Conservation (phyloP, 2,797 vertebrate species). For the Cyprinella venusta region DNA sequence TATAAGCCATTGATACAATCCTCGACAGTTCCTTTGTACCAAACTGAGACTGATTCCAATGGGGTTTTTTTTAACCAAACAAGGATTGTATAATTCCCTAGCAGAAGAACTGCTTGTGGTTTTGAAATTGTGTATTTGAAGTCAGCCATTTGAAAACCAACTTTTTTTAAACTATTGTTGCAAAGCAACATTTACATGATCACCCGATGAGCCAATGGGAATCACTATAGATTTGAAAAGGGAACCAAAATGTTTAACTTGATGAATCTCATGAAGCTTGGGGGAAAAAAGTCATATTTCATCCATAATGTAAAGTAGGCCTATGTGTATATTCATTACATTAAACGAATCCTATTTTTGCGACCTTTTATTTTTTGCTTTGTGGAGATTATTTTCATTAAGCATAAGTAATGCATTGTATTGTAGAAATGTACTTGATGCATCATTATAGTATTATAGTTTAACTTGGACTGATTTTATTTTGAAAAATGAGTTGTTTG, state of each 20-base stretch:
- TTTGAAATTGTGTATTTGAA: conserved; percentile 19
- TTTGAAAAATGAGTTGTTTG: background rate
- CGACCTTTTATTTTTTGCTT: background rate
- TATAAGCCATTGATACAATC: background rate
- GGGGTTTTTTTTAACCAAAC: conserved; percentile 49
- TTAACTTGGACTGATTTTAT: background rate
- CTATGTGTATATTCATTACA: background rate
- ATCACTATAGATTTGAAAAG: conserved; percentile 28
- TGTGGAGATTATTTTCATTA: background rate
- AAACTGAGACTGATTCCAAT: conserved; percentile 30
- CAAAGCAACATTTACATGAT: conserved; percentile 58
- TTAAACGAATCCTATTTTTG: conserved; percentile 6
- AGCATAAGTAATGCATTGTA: background rate
- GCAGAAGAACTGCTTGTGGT: conserved; percentile 43
- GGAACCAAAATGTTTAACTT: conserved; percentile 41
- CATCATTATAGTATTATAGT: background rate
- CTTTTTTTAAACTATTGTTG: conserved; percentile 56
- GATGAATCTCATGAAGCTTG: background rate
- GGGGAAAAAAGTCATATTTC: background rate
- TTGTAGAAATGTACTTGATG: background rate
- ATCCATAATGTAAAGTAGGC: background rate
- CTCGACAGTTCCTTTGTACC: conserved; percentile 1
- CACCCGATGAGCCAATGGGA: conserved; percentile 42
- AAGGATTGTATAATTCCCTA: conserved; percentile 33
- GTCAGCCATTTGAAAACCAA: conserved; percentile 44